phyloP scores from a whole-genome alignment of 2,797 vertebrate species.

The Babyrousa celebensis region DNA sequence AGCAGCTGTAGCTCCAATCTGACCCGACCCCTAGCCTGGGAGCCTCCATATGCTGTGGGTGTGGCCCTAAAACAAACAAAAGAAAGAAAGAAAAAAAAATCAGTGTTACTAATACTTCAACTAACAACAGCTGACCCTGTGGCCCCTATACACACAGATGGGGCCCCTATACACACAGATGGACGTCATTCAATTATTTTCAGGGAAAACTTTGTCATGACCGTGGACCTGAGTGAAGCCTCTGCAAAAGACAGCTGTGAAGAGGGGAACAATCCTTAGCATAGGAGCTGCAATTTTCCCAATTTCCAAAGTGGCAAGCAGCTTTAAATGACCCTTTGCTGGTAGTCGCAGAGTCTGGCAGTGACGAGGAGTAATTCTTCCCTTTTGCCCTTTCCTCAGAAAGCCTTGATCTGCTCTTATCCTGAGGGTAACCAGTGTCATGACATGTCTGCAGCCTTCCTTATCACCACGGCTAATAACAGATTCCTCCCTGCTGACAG shows the following conservation, averaged over 20 bases:
- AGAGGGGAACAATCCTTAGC: not conserved
- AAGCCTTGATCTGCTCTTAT: constrained; percentile 75
- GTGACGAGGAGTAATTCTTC: not conserved
- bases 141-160: not conserved
- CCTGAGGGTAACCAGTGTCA: constrained; percentile 75
- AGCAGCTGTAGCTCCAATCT: no score
- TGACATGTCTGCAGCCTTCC: constrained; percentile 43
- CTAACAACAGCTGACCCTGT: not conserved
- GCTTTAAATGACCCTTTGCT: constrained; percentile 62
- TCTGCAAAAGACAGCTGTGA: not conserved
- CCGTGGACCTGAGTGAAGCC: not conserved
- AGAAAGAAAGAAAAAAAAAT: not conserved
- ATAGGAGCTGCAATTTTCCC: not conserved
- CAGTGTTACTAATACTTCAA: not conserved
- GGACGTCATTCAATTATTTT: constrained; percentile 33
- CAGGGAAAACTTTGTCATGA: not conserved
- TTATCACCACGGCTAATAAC: constrained; percentile 72
- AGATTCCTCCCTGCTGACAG: constrained; percentile 64
- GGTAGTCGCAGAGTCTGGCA: constrained; percentile 11
- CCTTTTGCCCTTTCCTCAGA: constrained; percentile 57
- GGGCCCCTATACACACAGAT: not conserved
- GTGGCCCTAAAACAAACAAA: no score
- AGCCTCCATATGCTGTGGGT: no score
- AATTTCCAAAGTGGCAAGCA: constrained; percentile 45
- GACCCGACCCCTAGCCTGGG: no score